Conservation (phyloP, 2,113 vertebrate species). For the Ramphastos sulfuratus region DNA sequence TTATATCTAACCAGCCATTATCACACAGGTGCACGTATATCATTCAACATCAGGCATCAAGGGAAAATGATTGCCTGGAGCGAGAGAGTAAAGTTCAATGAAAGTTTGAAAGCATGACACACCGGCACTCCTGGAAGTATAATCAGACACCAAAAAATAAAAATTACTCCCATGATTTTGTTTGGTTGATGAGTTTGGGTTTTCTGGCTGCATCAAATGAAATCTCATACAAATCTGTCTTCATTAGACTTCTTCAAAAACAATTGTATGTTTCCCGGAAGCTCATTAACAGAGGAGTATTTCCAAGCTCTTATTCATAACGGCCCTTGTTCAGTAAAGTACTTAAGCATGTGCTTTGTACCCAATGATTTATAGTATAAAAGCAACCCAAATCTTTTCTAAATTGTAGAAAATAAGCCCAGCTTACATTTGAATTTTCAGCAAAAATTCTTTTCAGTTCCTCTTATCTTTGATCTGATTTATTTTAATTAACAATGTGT, state of each 20-base stretch:
- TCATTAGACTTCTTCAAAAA: conserved; percentile 75
- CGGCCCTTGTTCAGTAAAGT: conserved; percentile 43
- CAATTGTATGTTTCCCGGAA: conserved; percentile 70
- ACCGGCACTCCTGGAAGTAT: conserved; percentile 58
- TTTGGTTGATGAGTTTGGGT: conserved; percentile 72
- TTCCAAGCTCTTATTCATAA: conserved; percentile 69
- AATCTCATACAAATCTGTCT: conserved; percentile 74
- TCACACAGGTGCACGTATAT: conserved; percentile 28
- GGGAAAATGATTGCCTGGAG: conserved; percentile 25
- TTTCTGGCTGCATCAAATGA: conserved; percentile 71
- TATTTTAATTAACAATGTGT: neutral
- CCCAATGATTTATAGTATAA: conserved; percentile 11
- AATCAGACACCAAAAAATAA: conserved; percentile 39
- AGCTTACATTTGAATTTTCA: neutral
- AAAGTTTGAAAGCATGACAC: conserved; percentile 65
- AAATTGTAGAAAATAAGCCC: neutral
- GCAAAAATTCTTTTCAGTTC: neutral
- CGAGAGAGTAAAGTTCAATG: conserved; percentile 63
- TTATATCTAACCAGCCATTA: conserved; percentile 30
- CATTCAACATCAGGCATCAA: conserved; percentile 47
- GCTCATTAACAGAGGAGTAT: conserved; percentile 70
- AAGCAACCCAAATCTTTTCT: neutral
- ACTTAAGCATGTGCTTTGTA: conserved; percentile 34
- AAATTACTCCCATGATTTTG: conserved; percentile 56
- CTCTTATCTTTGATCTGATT: neutral